Evolutionary conservation across 2,888 invertebrate genomes (phyloP).

Genomic region (Monoplex corrugatus): DNA sequence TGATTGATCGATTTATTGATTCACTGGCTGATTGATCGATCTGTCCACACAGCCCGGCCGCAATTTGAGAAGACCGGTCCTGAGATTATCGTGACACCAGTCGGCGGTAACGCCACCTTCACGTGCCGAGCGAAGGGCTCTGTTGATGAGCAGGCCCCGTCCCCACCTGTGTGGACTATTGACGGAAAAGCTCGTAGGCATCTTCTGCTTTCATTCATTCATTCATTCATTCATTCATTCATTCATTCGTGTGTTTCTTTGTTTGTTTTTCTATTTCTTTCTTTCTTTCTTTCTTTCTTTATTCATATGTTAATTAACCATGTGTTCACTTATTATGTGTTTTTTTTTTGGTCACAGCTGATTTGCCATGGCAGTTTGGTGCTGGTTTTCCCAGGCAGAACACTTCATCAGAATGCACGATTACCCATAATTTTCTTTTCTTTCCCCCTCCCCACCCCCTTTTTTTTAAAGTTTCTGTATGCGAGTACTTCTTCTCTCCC

Average conservation of each 20-base stretch:
- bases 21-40: not conserved
- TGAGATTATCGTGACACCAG: not conserved
- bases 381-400: no score
- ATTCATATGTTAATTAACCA: not conserved
- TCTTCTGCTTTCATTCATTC: not conserved
- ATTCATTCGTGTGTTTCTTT: not conserved
- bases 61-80: not conserved
- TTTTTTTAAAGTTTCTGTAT: no score
- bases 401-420: no score
- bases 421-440: no score
- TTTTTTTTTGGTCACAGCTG: no score
- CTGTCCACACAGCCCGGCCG: not conserved
- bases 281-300: not conserved
- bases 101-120: constrained; percentile 33
- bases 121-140: not conserved
- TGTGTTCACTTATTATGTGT: no score
- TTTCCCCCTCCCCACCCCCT: no score
- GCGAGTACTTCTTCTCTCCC: no score
- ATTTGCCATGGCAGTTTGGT: no score
- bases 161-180: constrained; percentile 20
- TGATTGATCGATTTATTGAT: no score
- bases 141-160: not conserved
- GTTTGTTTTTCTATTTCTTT: not conserved
- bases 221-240: not conserved
- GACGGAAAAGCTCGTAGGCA: not conserved